These are phyloP conservation scores for Pelvicachromis taeniatus DNA, from an alignment of 2,113 vertebrate genomes.

Conservation along the genomic window DNA sequence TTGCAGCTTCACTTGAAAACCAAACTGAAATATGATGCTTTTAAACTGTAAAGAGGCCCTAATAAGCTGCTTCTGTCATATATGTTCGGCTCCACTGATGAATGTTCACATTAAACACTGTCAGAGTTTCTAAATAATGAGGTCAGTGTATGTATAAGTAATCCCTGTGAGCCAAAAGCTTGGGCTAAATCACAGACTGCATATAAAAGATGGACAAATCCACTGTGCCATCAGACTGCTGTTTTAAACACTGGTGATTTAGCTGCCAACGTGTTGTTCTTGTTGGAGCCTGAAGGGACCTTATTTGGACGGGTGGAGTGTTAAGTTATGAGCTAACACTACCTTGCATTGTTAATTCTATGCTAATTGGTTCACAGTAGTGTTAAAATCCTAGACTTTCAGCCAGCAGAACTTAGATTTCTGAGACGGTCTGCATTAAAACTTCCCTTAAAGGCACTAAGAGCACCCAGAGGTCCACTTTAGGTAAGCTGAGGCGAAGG, in stretches of 20 bases:
- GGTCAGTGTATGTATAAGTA: background rate
- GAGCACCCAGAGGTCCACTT: background rate
- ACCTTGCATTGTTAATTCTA: background rate
- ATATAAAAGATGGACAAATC: background rate
- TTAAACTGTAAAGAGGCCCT: background rate
- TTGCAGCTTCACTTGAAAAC: background rate
- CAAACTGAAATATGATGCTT: background rate
- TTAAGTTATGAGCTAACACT: background rate
- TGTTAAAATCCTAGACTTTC: background rate
- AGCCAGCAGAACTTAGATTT: background rate
- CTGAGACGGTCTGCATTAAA: background rate
- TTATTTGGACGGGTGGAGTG: background rate
- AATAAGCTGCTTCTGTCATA: background rate
- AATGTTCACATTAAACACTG: background rate
- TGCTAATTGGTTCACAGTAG: fast-evolving
- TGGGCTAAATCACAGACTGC: background rate
- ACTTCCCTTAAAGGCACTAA: background rate
- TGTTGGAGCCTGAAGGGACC: no score
- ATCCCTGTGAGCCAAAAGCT: background rate
- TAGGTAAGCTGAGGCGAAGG: background rate
- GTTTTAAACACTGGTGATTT: background rate
- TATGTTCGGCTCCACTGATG: background rate
- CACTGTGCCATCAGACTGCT: fast-evolving
- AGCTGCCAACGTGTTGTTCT: background rate
- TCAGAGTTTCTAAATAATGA: background rate